Evolutionary conservation across 2,888 invertebrate species (phyloP), one percentile per base, ranked within the genome.

Genomic region (Spatulosminthurus flaviceps): DNA sequence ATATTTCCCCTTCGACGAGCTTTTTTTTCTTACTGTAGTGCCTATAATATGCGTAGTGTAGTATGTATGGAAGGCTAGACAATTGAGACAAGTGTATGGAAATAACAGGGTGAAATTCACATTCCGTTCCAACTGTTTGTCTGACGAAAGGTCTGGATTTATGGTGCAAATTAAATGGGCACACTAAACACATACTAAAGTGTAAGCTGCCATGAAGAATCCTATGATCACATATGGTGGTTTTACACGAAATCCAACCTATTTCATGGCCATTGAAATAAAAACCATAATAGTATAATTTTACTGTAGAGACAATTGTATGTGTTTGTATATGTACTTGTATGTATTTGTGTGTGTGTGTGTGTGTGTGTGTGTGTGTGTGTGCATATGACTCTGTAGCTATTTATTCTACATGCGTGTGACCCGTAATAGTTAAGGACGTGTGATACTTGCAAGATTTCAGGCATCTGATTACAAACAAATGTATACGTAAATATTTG

Each of bases 91-190:
- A n/a, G n/a, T 21, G 60, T 5, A 60, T 21, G 60, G 60, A 60
- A 60, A 70, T 29, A 41, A 70, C 19, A 70, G 22, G 24, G 26
- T 11, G 43, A 43, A 72, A 13, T 43, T 60, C n/a, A 21, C 64
- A 64, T 64, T 64, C 22, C 24, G 64, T 9, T 34, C 34, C 2
- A 64, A 22, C 13, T 11, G n/a, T n/a, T n/a, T n/a, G n/a, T n/a
- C 51, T 13, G 16, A 51, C 51, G 51, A 64, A 64, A 26, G 26
- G n/a, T 73, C 26, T 66, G 75, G 41, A 75, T 75, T 75, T 75
- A 75, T 75, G 66, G 75, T 66, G 34, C 66, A 75, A 75, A 75
- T 75, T 75, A 75, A 75, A 75, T 41, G 42, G 75, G 74, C 26
- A 75, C 66, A 51, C 74, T 24, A 66, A 66, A 66, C 74, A 61